These are phyloP conservation scores for Stomatorhinus ivindoensis DNA, from an alignment of 2,113 vertebrate genomes.

Conservation along the genomic window DNA sequence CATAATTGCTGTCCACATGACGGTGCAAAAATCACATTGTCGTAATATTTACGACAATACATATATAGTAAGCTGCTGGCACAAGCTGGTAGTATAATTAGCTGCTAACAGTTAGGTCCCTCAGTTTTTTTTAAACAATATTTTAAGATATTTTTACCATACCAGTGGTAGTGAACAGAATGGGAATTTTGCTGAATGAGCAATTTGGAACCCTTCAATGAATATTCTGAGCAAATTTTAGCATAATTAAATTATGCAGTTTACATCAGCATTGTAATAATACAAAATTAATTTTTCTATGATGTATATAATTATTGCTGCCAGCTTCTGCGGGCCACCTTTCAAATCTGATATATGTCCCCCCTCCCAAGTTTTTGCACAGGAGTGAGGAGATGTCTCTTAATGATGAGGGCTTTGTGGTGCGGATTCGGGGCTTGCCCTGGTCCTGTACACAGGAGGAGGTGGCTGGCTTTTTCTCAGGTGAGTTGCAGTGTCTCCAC, in stretches of 20 bases:
- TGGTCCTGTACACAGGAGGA: slow-evolving; percentile 73
- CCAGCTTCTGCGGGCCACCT: not conserved
- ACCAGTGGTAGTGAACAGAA: not conserved
- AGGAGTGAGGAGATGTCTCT: slow-evolving; percentile 58
- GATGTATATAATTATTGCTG: not conserved
- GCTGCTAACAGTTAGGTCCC: not conserved
- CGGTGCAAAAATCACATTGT: not conserved
- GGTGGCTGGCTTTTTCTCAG: slow-evolving; percentile 70
- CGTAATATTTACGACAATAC: not conserved
- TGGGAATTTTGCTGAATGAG: not conserved
- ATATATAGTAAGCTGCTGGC: not conserved
- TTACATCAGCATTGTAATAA: not conserved
- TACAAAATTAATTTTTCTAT: not conserved
- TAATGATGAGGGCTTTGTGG: slow-evolving; percentile 68
- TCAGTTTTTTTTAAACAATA: not conserved
- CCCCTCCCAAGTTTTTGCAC: not conserved
- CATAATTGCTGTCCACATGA: not conserved
- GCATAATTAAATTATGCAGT: not conserved
- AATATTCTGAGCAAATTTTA: not conserved
- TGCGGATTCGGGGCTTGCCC: slow-evolving; percentile 70
- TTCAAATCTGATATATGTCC: not conserved
- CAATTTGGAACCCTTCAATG: not conserved
- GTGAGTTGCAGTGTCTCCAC: slow-evolving; percentile 37
- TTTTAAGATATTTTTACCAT: not conserved
- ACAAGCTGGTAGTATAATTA: not conserved